Percentiles rank a stretch among this genome's conserved stretches.
phyloP scores from a whole-genome alignment of 2,113 vertebrate species.

The Aix galericulata region DNA sequence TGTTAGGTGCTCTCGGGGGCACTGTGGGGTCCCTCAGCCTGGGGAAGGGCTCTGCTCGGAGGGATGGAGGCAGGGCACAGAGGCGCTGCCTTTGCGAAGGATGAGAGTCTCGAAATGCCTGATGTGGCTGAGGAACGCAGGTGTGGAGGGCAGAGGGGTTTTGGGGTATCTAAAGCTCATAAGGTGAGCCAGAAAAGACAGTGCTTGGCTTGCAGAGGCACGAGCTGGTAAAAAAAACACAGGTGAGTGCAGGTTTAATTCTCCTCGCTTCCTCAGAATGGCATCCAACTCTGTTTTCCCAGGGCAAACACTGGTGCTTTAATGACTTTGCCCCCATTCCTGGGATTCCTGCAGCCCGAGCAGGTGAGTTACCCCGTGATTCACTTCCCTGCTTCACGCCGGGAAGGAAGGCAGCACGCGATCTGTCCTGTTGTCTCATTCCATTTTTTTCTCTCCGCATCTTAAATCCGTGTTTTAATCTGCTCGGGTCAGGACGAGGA shows the following conservation, averaged over 20 bases:
- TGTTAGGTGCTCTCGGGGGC: background rate
- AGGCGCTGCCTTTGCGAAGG: background rate
- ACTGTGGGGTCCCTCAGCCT: background rate
- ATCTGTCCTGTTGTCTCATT: background rate
- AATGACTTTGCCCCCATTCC: conserved; percentile 25
- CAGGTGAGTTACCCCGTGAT: background rate
- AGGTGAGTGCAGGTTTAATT: background rate
- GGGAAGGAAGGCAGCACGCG: background rate
- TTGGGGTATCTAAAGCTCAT: background rate
- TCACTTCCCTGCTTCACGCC: background rate
- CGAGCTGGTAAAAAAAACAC: background rate
- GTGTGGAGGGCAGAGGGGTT: fast-evolving
- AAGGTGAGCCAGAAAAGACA: background rate
- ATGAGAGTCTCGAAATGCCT: fast-evolving
- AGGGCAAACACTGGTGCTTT: background rate
- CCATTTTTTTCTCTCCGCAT: background rate
- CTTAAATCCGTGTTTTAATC: background rate
- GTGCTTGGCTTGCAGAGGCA: background rate
- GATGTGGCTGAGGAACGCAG: background rate
- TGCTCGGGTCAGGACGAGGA: background rate
- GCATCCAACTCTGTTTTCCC: background rate
- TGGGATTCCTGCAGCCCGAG: conserved; percentile 17
- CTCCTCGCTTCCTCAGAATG: background rate
- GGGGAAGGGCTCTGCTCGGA: background rate
- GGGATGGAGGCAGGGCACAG: background rate